phyloP scores from a whole-genome alignment of 2,888 invertebrate genomes.

The Agrotis exclamationis region DNA sequence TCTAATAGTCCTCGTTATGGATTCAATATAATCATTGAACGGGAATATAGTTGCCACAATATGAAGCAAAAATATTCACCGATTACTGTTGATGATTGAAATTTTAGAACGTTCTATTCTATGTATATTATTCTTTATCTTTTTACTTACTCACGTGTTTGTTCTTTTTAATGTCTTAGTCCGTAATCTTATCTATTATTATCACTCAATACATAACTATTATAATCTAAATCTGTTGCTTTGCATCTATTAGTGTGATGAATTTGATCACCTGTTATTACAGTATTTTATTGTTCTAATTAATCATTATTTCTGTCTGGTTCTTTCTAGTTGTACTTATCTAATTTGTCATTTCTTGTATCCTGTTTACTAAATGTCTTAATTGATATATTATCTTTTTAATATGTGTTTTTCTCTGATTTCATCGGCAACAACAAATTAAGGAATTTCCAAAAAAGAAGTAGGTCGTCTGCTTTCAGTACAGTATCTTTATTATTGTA shows the following conservation, averaged over 20 bases:
- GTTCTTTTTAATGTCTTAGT: not conserved
- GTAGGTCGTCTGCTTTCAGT: too few relatives aligned
- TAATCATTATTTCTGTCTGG: slow-evolving; percentile 5
- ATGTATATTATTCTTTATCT: not conserved
- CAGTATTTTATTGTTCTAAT: not conserved
- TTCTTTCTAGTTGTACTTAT: not conserved
- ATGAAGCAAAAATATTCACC: too few relatives aligned
- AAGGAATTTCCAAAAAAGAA: not conserved
- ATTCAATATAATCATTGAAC: too few relatives aligned
- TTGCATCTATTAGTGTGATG: not conserved
- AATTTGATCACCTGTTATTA: not conserved
- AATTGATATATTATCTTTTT: slow-evolving; percentile 1
- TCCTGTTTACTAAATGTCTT: not conserved
- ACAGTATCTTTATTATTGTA: too few relatives aligned
- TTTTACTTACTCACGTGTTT: not conserved
- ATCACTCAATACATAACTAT: not conserved
- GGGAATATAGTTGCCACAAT: too few relatives aligned
- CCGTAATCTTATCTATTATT: slow-evolving; percentile 2
- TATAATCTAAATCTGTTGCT: not conserved
- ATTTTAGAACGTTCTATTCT: too few relatives aligned
- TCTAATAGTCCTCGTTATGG: too few relatives aligned
- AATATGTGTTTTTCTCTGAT: not conserved
- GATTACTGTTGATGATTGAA: too few relatives aligned
- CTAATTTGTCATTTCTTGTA: not conserved
- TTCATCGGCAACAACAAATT: not conserved